These are phyloP conservation scores for crab-eating macaque (Macaca fascicularis) DNA, from an alignment of 2,113 vertebrate species.

Conservation along the genomic window DNA sequence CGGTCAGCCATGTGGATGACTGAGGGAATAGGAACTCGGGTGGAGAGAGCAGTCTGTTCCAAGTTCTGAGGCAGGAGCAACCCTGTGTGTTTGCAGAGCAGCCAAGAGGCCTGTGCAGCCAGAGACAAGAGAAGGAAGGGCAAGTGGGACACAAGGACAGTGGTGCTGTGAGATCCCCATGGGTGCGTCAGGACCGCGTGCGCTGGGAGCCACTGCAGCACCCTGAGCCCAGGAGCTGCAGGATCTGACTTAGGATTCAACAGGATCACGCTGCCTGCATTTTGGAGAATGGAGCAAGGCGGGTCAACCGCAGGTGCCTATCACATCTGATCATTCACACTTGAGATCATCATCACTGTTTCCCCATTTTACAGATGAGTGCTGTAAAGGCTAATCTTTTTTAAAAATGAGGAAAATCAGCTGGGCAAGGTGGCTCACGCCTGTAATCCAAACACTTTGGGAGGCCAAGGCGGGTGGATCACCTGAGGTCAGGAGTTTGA, in stretches of 20 bases:
- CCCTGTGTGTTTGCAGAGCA: background rate
- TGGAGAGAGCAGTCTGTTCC: background rate
- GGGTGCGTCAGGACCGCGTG: accelerated
- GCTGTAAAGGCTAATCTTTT: background rate
- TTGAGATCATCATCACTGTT: background rate
- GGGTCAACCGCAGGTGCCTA: background rate
- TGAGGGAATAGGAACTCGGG: too few species aligned
- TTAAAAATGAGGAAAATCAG: background rate
- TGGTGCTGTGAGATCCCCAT: accelerated
- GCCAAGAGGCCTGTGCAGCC: background rate
- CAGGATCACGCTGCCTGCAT: accelerated
- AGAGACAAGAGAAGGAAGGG: background rate
- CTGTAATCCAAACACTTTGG: too few species aligned
- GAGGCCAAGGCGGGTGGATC: too few species aligned
- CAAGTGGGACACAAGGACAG: accelerated
- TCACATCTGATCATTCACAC: background rate
- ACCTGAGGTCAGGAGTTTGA: too few species aligned
- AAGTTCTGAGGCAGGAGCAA: background rate
- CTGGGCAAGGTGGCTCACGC: too few species aligned
- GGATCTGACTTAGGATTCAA: background rate
- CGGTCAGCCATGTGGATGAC: too few species aligned
- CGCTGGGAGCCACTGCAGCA: background rate
- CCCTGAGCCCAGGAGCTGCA: background rate
- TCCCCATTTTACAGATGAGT: background rate
- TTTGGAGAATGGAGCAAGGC: background rate